phyloP scores from a whole-genome alignment of 2,797 vertebrate genomes.

The Lithobates pipiens region DNA sequence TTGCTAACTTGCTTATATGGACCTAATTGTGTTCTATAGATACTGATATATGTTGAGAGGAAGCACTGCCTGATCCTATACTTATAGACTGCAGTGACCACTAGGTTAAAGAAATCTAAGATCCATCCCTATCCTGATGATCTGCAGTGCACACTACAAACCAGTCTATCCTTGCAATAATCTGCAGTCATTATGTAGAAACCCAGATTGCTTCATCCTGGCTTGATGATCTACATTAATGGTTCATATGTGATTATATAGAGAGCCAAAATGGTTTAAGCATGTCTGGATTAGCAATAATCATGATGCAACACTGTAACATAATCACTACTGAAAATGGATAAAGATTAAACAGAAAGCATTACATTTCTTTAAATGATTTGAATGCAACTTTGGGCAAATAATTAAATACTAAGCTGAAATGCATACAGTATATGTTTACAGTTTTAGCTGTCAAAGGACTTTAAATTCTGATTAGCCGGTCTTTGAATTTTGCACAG shows the following conservation, averaged over 20 bases:
- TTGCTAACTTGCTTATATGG: too few relatives aligned
- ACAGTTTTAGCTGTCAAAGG: too few relatives aligned
- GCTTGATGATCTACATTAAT: conserved; percentile 8
- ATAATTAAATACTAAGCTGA: too few relatives aligned
- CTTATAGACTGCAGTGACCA: conserved; percentile 5
- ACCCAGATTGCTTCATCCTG: not conserved
- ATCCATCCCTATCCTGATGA: conserved; percentile 4
- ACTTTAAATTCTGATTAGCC: too few relatives aligned
- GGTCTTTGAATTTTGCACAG: too few relatives aligned
- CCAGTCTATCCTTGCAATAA: not conserved
- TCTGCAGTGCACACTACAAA: not conserved
- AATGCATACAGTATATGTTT: too few relatives aligned
- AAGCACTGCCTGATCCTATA: not conserved
- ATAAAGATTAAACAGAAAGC: too few relatives aligned
- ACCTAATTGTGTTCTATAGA: too few relatives aligned
- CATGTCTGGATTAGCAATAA: not conserved
- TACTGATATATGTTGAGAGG: too few relatives aligned
- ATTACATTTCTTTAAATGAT: too few relatives aligned
- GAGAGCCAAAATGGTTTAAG: not conserved
- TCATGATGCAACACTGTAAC: not conserved
- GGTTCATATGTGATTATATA: not conserved
- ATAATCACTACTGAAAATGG: not conserved
- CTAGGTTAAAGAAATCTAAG: not conserved
- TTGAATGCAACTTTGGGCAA: too few relatives aligned
- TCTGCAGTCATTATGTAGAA: not conserved